A percentile compares a stretch with the other conserved stretches of the same genome.
Conservation (phyloP, 2,797 vertebrate species). For the Paratrypauchen microcephalus region DNA sequence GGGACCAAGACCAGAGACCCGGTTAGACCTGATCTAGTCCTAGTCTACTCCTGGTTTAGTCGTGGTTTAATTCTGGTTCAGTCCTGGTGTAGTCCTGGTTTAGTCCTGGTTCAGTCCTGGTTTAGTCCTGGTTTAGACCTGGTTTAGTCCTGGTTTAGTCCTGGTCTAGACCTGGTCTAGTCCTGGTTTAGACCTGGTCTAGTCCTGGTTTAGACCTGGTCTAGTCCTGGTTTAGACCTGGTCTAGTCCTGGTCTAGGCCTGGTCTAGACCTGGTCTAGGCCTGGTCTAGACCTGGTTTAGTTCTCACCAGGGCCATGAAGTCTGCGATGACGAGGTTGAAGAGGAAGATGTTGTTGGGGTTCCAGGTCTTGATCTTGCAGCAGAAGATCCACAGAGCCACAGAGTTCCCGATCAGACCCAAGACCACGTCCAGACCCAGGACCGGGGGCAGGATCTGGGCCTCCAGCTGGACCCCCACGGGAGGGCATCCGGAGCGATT, state of each 20-base stretch:
- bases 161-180: not conserved
- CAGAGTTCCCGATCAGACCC: constrained; percentile 68
- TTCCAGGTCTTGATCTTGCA: constrained; percentile 71
- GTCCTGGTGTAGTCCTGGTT: no score
- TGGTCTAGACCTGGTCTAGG: no score
- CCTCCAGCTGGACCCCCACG: constrained; percentile 66
- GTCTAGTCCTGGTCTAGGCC: not conserved
- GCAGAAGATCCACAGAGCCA: constrained; percentile 75
- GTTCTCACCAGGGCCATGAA: constrained; percentile 61
- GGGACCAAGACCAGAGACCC: no score
- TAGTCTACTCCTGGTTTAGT: no score
- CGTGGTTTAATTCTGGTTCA: no score
- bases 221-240: not conserved
- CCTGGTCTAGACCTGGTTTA: no score
- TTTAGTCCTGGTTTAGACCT: not conserved
- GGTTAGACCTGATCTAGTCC: not conserved
- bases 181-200: not conserved
- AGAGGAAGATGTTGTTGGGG: constrained; percentile 70
- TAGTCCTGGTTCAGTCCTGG: no score
- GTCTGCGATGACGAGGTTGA: constrained; percentile 75
- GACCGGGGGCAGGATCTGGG: constrained; percentile 46
- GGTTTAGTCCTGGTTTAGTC: not conserved
- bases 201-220: not conserved
- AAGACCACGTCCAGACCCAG: constrained; percentile 67
- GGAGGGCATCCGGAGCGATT: constrained; percentile 44